These are phyloP conservation scores for Hydra vulgaris DNA, from an alignment of 30 jellyfish, hydroid and myxozoan species.

Conservation along the genomic window DNA sequence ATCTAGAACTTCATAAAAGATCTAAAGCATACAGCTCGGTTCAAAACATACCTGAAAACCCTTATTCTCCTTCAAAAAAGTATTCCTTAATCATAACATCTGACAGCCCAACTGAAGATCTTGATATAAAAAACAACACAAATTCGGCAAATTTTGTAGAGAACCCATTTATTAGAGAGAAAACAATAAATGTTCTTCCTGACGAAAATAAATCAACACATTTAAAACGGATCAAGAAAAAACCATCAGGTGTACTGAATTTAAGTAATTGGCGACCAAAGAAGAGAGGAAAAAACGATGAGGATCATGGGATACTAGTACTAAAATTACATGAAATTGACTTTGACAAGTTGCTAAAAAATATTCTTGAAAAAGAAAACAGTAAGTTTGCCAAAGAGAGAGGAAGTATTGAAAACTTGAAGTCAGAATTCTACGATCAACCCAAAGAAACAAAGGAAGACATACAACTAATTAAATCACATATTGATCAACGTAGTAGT, in stretches of 20 bases:
- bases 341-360: not conserved
- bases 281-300: not conserved
- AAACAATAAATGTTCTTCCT: constrained; percentile 1
- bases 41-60: constrained; percentile 3
- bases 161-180: not conserved
- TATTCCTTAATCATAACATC: not conserved
- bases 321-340: not conserved
- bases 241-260: not conserved
- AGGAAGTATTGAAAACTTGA: not conserved
- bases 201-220: not conserved
- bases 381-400: not conserved
- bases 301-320: not conserved
- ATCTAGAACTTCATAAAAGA: not conserved
- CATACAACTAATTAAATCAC: not conserved
- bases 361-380: not conserved
- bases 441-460: not conserved
- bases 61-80: not conserved
- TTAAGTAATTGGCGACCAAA: not conserved
- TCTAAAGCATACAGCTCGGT: not conserved
- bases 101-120: not conserved
- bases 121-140: not conserved
- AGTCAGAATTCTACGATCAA: not conserved
- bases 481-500: not conserved
- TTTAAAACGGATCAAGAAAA: not conserved
- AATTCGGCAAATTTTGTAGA: not conserved